Evolutionary conservation across 2,113 vertebrate genomes (phyloP).

Genomic region (Abramis brama): DNA sequence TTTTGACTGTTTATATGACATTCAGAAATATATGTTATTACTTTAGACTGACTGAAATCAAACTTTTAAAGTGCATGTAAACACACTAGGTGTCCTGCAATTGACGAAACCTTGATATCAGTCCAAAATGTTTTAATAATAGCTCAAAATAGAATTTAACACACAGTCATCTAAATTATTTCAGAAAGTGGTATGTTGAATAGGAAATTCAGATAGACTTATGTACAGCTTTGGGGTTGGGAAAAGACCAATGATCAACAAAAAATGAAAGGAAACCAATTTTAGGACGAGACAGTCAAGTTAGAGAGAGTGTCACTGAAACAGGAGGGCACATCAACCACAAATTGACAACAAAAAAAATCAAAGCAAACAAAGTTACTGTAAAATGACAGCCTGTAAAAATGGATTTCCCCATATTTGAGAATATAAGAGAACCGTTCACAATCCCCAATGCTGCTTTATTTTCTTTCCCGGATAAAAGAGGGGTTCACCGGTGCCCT

Average conservation of each 20-base stretch:
- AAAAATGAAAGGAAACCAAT: constrained; percentile 40
- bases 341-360: constrained; percentile 39
- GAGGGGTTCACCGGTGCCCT: not conserved
- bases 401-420: constrained; percentile 36
- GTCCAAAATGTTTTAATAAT: constrained; percentile 76
- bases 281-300: constrained; percentile 27
- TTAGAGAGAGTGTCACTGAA: constrained; percentile 44
- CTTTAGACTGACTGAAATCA: not conserved
- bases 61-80: not conserved
- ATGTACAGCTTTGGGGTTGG: constrained; percentile 52
- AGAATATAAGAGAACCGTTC: constrained; percentile 40
- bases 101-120: constrained; percentile 53
- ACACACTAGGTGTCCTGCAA: not conserved
- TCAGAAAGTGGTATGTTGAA: constrained; percentile 58
- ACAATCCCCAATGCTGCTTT: constrained; percentile 33
- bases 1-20: not conserved
- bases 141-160: constrained; percentile 78
- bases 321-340: constrained; percentile 55
- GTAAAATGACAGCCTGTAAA: constrained; percentile 53
- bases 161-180: constrained; percentile 63
- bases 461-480: constrained; percentile 27
- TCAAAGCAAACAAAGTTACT: constrained; percentile 50
- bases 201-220: constrained; percentile 64
- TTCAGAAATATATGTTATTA: not conserved
- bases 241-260: constrained; percentile 42